phyloP scores from a whole-genome alignment of 1,140 invertebrate species.

The Drosophila takahashii region DNA sequence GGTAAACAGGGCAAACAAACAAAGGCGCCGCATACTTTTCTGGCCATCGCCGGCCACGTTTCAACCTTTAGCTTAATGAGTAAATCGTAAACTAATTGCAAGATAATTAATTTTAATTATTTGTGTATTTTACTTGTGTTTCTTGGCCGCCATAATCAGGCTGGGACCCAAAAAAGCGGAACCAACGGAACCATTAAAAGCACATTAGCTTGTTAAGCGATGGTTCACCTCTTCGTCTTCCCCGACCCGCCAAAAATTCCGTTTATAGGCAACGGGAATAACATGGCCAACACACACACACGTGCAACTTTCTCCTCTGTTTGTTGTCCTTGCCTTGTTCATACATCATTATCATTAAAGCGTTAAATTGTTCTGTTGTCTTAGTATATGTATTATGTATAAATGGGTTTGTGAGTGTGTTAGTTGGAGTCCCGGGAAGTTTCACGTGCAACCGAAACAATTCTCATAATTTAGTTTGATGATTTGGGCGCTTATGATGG shows the following conservation, averaged over 20 bases:
- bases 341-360: conserved; percentile 83
- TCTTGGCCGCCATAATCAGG: conserved; percentile 63
- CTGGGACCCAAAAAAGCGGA: conserved; percentile 39
- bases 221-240: conserved; percentile 28
- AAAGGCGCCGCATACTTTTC: conserved; percentile 54
- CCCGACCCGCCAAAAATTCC: conserved; percentile 2
- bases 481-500: conserved; percentile 21
- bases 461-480: conserved; percentile 53
- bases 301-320: conserved; percentile 61
- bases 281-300: conserved; percentile 43
- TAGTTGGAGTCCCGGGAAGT: conserved; percentile 26
- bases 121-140: conserved; percentile 75
- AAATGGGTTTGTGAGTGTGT: conserved; percentile 18
- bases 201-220: conserved; percentile 81
- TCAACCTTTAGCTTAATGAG: conserved; percentile 69
- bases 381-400: conserved; percentile 35
- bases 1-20: conserved; percentile 37
- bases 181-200: conserved; percentile 75
- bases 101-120: conserved; percentile 84
- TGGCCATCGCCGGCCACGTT: conserved; percentile 29
- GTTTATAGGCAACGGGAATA: conserved; percentile 40
- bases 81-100: conserved; percentile 83
- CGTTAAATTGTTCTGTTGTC: conserved; percentile 80
- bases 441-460: conserved; percentile 44
- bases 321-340: conserved; percentile 77